Conservation (phyloP, 2,888 invertebrate genomes). For the Crematogaster levior region DNA sequence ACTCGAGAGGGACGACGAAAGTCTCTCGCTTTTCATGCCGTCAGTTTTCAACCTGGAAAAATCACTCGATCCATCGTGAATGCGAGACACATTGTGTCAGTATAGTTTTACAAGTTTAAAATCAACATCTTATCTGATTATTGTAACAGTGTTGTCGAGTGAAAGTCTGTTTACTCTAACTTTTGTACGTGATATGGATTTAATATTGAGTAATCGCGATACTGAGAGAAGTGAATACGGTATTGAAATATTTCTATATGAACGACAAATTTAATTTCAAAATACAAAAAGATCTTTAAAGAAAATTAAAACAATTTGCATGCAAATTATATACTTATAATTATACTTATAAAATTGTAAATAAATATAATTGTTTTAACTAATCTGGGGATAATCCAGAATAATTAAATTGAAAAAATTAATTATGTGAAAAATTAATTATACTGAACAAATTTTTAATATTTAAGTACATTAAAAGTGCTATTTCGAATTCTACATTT, state of each 20-base stretch:
- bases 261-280: neutral
- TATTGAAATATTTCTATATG: neutral
- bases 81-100: slow-evolving; percentile 17
- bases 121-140: slow-evolving; percentile 29
- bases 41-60: slow-evolving; percentile 46
- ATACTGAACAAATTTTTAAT: slow-evolving; percentile 3
- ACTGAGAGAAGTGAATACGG: neutral
- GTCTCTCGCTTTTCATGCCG: slow-evolving; percentile 44
- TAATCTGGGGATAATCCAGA: neutral
- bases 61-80: slow-evolving; percentile 21
- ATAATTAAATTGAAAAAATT: neutral
- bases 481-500: slow-evolving; percentile 16
- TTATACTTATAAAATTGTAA: neutral
- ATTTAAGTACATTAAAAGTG: neutral
- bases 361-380: neutral
- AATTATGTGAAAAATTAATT: neutral
- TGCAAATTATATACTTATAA: neutral
- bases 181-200: neutral
- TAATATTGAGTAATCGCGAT: neutral
- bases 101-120: slow-evolving; percentile 17
- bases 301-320: neutral
- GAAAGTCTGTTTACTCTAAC: neutral
- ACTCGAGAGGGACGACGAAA: slow-evolving; percentile 20
- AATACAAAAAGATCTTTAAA: neutral
- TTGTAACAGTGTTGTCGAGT: neutral